These are phyloP conservation scores for Drosophila flavopinicola DNA, from an alignment of 2,888 invertebrate species.

Conservation along the genomic window DNA sequence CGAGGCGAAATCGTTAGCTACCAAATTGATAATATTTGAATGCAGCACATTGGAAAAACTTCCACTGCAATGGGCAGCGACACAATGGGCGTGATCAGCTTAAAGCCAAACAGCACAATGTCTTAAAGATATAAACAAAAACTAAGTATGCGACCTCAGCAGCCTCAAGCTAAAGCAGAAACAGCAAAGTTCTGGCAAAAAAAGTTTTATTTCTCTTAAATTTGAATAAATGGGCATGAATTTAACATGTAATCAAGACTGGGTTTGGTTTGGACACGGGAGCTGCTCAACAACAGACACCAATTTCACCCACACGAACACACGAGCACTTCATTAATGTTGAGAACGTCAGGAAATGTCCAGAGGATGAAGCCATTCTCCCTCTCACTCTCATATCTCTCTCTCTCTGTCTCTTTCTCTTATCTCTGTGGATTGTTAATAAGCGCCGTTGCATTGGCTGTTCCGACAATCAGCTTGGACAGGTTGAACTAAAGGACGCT, in stretches of 20 bases:
- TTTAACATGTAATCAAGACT: constrained; percentile 76
- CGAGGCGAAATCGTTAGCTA: constrained; percentile 56
- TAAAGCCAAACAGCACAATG: constrained; percentile 12
- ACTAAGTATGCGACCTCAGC: constrained; percentile 28
- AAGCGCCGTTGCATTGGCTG: constrained; percentile 58
- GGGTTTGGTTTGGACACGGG: constrained; percentile 34
- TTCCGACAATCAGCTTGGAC: constrained; percentile 34
- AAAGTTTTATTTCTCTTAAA: constrained; percentile 47
- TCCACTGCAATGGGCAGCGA: constrained; percentile 59
- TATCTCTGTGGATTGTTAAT: constrained; percentile 72
- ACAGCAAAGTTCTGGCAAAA: constrained; percentile 13
- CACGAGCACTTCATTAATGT: constrained; percentile 75
- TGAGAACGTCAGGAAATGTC: constrained; percentile 47
- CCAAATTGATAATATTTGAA: constrained; percentile 82
- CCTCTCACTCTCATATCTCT: neutral
- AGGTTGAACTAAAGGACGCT: constrained; percentile 27
- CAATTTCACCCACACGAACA: constrained; percentile 9
- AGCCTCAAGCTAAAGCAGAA: constrained; percentile 31
- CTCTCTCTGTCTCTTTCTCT: neutral
- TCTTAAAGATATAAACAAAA: constrained; percentile 15
- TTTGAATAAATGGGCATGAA: constrained; percentile 76
- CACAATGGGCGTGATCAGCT: constrained; percentile 26
- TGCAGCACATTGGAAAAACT: constrained; percentile 74
- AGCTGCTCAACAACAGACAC: constrained; percentile 33
- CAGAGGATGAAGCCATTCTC: constrained; percentile 36